These are phyloP conservation scores for Cataglyphis altisquamis DNA, from an alignment of 2,888 invertebrate genomes.

Conservation along the genomic window DNA sequence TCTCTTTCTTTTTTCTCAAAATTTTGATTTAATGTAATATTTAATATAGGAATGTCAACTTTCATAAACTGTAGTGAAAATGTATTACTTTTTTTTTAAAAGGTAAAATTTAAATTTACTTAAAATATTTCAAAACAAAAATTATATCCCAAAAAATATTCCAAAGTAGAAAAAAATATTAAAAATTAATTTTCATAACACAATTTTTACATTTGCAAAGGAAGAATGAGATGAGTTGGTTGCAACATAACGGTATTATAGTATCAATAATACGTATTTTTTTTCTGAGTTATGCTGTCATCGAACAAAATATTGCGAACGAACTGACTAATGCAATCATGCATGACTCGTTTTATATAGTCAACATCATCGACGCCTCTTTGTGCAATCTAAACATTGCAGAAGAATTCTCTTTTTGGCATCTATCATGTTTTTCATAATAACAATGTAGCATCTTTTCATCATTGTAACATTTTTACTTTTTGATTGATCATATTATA, in stretches of 20 bases:
- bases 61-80: neutral
- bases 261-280: conserved; percentile 3
- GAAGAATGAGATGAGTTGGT: neutral
- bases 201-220: neutral
- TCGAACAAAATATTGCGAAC: conserved; percentile 17
- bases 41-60: neutral
- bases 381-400: neutral
- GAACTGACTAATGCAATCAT: conserved; percentile 31
- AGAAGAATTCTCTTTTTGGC: neutral
- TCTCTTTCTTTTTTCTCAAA: neutral
- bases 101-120: neutral
- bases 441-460: neutral
- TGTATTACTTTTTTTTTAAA: neutral
- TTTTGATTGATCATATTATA: conserved; percentile 34
- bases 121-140: neutral
- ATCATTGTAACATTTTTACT: neutral
- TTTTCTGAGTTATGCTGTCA: neutral
- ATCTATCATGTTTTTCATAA: neutral
- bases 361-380: conserved; percentile 12
- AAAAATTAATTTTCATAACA: neutral
- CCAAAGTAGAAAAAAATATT: neutral
- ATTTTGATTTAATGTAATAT: neutral
- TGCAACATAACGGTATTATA: neutral
- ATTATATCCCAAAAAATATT: neutral
- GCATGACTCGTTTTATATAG: conserved; percentile 24